Evolutionary conservation across 2,797 vertebrate species (phyloP), one percentile per base, ranked within the genome.

Genomic region (Rhadinocentrus ornatus): DNA sequence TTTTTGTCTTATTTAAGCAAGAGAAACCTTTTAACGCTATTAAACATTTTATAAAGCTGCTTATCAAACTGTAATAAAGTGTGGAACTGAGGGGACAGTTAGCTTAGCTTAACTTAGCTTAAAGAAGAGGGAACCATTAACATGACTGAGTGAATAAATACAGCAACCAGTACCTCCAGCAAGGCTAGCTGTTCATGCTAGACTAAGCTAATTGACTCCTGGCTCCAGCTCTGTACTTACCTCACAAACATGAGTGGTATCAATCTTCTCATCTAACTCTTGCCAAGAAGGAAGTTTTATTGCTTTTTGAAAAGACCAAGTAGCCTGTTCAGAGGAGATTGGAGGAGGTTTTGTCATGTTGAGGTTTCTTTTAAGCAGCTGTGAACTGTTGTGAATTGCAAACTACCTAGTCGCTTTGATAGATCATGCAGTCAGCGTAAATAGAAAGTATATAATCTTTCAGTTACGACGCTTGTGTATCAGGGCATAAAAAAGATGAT

Each of bases 1-100:
- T 55, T 66, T 73, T 63, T 6, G 22, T 66, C 46, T 37, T 24
- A n/a, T 35, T 54, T 62, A 20, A 20, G 44, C n/a, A 31, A 46
- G 10, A 46, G 39, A 35, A 34, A 59, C 18, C 7, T 24, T 52
- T 67, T 39, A 56, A 67, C 27, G 32, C n/a, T 31, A 31, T 15
- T 29, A 48, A 44, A 35, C 11, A 22, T 26, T n/a, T 56, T 27
- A 26, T 53, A 62, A 50, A 62, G 41, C 41, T 22, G 61, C 44
- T 50, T 32, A 50, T 32, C 61, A 18, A 29, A 31, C 60, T 13
- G 50, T 12, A 26, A 24, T 6, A 5, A 55, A 63, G 44, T 22
- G 44, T 24, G 39, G 24, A n/a, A 18, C 20, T 22, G 56, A 35
- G 56, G 56, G 12, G 20, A 10, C 6, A n/a, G 31, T 20, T 22